These are phyloP conservation scores for Eilema depressum DNA, from an alignment of 2,888 invertebrate species.

Conservation along the genomic window DNA sequence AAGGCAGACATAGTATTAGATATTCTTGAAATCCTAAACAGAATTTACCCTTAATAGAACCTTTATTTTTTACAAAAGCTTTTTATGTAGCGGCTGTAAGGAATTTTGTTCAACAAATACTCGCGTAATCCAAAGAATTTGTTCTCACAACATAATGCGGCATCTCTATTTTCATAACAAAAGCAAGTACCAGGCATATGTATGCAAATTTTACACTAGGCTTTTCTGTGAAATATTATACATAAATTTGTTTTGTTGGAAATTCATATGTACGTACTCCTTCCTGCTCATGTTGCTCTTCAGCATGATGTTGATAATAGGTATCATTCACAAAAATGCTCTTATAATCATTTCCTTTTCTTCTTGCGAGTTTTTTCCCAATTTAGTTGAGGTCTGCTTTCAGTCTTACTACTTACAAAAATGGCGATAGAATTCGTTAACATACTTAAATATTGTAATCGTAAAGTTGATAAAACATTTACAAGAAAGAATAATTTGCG, in stretches of 20 bases:
- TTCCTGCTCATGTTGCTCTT: not conserved
- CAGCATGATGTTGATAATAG: too few relatives aligned
- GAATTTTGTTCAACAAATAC: conserved; percentile 9
- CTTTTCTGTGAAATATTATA: not conserved
- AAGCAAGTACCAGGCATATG: not conserved
- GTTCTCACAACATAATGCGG: not conserved
- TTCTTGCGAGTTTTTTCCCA: too few relatives aligned
- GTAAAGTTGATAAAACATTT: not conserved
- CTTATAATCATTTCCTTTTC: too few relatives aligned
- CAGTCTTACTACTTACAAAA: too few relatives aligned
- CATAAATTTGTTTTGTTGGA: not conserved
- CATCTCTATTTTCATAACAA: conserved; percentile 4
- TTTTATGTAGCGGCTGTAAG: not conserved
- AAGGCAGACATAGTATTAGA: not conserved
- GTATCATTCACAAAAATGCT: too few relatives aligned
- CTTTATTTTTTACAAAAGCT: not conserved
- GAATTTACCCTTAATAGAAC: not conserved
- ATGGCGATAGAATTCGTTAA: too few relatives aligned
- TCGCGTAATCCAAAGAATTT: not conserved
- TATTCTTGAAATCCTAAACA: conserved; percentile 1
- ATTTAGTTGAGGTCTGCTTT: too few relatives aligned
- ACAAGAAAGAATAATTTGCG: not conserved
- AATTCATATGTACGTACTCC: not conserved
- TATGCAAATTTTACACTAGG: not conserved
- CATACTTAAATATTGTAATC: not conserved